Conservation (phyloP, 2,797 vertebrate genomes). For the Chiroxiphia lanceolata region DNA sequence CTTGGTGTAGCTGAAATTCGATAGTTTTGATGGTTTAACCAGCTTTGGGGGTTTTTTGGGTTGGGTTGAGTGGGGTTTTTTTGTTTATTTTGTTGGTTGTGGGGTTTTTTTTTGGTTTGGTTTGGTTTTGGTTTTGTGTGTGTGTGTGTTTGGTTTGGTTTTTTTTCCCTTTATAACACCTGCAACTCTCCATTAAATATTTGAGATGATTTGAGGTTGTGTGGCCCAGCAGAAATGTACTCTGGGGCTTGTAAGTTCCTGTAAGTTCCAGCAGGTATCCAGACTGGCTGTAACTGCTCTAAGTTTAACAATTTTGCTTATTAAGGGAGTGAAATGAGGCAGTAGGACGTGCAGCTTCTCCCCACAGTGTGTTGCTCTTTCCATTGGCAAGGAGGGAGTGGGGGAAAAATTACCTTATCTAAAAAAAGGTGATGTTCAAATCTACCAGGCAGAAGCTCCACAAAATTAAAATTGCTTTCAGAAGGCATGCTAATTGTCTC, state of each 20-base stretch:
- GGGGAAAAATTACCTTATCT: background rate
- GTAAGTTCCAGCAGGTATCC: background rate
- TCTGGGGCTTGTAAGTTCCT: background rate
- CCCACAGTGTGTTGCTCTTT: background rate
- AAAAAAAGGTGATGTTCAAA: background rate
- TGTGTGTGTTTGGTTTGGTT: no score
- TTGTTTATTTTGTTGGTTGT: no score
- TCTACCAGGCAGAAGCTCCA: background rate
- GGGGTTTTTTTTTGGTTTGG: no score
- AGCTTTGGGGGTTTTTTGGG: fast-evolving
- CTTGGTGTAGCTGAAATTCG: background rate
- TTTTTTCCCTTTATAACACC: background rate
- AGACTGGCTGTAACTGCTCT: background rate
- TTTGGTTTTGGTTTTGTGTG: background rate
- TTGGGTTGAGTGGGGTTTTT: background rate
- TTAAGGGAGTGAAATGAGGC: background rate
- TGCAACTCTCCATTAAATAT: background rate
- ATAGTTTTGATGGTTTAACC: background rate
- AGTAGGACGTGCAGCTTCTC: background rate
- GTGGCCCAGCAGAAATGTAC: background rate
- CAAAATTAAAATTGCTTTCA: background rate
- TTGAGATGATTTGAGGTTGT: background rate
- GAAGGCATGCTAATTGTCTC: background rate
- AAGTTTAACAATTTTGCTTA: background rate
- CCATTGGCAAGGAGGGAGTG: background rate